phyloP scores from a whole-genome alignment of 2,888 invertebrate species.

The Acheta domesticus region DNA sequence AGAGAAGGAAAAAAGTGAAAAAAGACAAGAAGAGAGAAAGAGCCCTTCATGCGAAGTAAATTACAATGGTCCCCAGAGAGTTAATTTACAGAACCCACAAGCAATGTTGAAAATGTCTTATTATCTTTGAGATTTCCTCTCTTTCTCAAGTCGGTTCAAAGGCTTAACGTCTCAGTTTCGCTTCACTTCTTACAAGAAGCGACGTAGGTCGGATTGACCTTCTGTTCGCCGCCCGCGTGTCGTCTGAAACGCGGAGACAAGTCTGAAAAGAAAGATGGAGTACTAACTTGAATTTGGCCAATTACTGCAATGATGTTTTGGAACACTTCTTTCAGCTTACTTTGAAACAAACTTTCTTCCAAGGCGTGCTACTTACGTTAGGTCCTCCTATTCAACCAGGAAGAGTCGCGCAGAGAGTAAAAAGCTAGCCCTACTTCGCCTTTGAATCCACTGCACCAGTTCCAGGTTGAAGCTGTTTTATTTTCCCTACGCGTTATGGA shows the following conservation, averaged over 20 bases:
- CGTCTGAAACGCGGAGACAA: no score
- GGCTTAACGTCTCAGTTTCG: not conserved
- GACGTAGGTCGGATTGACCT: not conserved
- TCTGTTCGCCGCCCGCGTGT: no score
- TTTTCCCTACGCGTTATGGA: not conserved
- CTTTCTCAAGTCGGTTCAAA: not conserved
- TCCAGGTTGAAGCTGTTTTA: not conserved
- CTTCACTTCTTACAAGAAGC: not conserved
- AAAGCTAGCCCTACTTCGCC: no score
- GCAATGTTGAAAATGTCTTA: not conserved
- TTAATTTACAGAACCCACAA: conserved; percentile 10
- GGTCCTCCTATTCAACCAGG: no score
- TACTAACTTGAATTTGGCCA: no score
- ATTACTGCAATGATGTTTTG: no score
- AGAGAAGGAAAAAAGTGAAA: conserved; percentile 5
- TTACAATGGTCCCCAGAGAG: not conserved
- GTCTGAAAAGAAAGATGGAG: no score
- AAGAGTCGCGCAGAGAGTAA: no score
- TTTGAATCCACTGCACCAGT: not conserved
- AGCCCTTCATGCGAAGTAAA: conserved; percentile 5
- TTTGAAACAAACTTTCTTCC: no score
- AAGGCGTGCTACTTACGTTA: no score
- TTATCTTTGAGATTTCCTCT: conserved; percentile 7
- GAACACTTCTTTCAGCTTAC: no score
- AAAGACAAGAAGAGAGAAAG: not conserved